These are phyloP conservation scores for Hyles euphorbiae DNA, from an alignment of 1,140 invertebrate species.

Conservation along the genomic window DNA sequence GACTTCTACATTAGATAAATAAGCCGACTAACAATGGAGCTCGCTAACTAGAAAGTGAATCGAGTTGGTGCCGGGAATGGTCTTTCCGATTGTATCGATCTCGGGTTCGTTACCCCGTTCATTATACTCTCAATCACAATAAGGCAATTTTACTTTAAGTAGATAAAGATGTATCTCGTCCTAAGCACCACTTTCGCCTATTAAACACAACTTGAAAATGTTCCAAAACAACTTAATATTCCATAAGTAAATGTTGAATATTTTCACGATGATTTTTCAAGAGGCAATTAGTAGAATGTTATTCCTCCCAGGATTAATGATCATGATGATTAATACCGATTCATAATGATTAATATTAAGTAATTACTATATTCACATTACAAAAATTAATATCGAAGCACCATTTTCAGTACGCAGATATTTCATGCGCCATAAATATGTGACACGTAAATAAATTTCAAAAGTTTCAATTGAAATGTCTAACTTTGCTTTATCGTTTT, in stretches of 20 bases:
- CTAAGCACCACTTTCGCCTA: neutral
- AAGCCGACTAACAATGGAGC: constrained; percentile 50
- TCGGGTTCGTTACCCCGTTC: constrained; percentile 39
- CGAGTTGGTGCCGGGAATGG: constrained; percentile 44
- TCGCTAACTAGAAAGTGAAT: constrained; percentile 58
- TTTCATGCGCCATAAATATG: constrained; percentile 2
- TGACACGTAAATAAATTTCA: constrained; percentile 2
- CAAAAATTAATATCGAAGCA: neutral
- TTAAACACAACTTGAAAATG: neutral
- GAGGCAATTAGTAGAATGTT: too few relatives aligned
- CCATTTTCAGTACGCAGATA: neutral
- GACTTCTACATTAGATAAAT: constrained; percentile 44
- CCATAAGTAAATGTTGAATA: too few relatives aligned
- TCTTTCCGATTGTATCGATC: constrained; percentile 54
- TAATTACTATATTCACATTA: too few relatives aligned
- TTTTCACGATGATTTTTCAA: too few relatives aligned
- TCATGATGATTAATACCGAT: too few relatives aligned
- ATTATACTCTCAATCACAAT: constrained; percentile 48
- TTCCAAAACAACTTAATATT: neutral
- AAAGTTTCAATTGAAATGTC: neutral
- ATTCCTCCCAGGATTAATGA: too few relatives aligned
- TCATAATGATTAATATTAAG: too few relatives aligned
- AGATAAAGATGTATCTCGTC: constrained; percentile 7
- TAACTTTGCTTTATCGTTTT: constrained; percentile 23
- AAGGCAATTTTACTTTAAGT: constrained; percentile 22